phyloP scores from a whole-genome alignment of 2,888 invertebrate species.

The Acleris literana region DNA sequence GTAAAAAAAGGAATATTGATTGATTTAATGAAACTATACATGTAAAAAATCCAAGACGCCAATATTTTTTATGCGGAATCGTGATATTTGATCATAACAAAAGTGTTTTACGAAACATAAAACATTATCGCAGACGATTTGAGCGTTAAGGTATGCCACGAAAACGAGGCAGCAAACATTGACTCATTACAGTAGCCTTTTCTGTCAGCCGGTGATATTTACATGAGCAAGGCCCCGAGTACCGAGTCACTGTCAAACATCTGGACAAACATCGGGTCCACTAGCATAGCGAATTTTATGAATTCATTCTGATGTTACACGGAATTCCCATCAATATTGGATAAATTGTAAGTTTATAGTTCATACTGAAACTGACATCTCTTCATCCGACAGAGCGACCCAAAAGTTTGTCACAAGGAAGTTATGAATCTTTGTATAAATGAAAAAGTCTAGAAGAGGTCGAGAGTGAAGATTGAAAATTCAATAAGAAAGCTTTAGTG shows the following conservation, averaged over 20 bases:
- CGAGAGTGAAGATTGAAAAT: too few relatives aligned
- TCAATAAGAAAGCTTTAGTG: too few relatives aligned
- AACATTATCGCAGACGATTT: background rate
- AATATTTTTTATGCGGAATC: too few relatives aligned
- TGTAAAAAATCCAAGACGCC: too few relatives aligned
- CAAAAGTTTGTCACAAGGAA: too few relatives aligned
- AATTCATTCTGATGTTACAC: constrained; percentile 13
- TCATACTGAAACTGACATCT: too few relatives aligned
- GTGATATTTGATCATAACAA: background rate
- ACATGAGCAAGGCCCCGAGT: constrained; percentile 11
- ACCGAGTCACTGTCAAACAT: constrained; percentile 12
- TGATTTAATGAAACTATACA: too few relatives aligned
- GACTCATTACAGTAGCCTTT: constrained; percentile 30
- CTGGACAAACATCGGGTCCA: constrained; percentile 23
- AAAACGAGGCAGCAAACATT: constrained; percentile 23
- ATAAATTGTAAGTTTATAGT: too few relatives aligned
- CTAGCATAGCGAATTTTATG: constrained; percentile 19
- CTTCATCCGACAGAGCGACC: too few relatives aligned
- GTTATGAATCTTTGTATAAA: too few relatives aligned
- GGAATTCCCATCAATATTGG: constrained; percentile 4
- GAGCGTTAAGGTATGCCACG: constrained; percentile 19
- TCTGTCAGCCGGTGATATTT: constrained; percentile 16
- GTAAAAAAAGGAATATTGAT: too few relatives aligned
- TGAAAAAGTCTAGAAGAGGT: too few relatives aligned
- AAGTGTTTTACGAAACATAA: background rate